phyloP scores from a whole-genome alignment of 2,888 invertebrate genomes.

The Pandemis cinnamomeana region DNA sequence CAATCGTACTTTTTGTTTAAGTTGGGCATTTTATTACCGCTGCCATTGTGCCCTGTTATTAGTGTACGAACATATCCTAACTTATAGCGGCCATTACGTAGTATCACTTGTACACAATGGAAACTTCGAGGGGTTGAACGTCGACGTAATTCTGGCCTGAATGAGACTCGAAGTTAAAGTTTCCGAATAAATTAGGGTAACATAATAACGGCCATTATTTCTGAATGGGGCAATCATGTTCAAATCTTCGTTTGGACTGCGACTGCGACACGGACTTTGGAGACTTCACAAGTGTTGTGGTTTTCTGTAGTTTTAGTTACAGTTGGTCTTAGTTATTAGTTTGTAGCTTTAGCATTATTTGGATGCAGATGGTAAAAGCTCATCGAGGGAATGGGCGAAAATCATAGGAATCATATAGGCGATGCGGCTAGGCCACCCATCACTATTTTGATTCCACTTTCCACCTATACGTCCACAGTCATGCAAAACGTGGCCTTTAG shows the following conservation, averaged over 20 bases:
- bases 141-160: slow-evolving; percentile 24
- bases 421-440: no score
- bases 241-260: background rate
- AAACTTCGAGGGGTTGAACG: slow-evolving; percentile 7
- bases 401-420: no score
- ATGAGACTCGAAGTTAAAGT: slow-evolving; percentile 33
- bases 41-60: slow-evolving; percentile 56
- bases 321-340: background rate
- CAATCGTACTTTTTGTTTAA: slow-evolving; percentile 57
- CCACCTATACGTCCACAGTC: no score
- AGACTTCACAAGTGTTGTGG: background rate
- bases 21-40: slow-evolving; percentile 63
- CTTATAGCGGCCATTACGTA: slow-evolving; percentile 14
- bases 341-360: no score
- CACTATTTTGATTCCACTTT: no score
- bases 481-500: no score
- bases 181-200: slow-evolving; percentile 35
- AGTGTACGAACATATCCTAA: slow-evolving; percentile 41
- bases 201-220: slow-evolving; percentile 30
- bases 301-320: background rate
- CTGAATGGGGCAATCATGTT: slow-evolving; percentile 19
- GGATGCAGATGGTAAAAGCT: no score
- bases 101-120: slow-evolving; percentile 27
- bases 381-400: no score
- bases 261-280: background rate